A percentile compares a stretch with the other conserved stretches of the same genome.
Evolutionary conservation across 2,888 invertebrate genomes (phyloP).

Genomic region (Nasonia oneida): DNA sequence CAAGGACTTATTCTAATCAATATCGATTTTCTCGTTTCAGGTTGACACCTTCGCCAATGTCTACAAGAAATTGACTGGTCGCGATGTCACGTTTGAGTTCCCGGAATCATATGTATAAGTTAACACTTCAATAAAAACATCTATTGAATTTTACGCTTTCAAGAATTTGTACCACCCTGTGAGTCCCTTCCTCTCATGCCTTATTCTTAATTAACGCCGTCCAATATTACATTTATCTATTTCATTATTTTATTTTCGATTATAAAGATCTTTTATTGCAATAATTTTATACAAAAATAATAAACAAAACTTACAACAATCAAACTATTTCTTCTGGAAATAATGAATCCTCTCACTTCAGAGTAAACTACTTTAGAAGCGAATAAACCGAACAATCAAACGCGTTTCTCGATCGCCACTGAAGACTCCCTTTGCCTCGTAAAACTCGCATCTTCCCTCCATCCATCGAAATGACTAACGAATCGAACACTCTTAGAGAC

Average conservation of each 20-base stretch:
- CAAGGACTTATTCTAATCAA: constrained; percentile 26
- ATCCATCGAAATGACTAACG: not conserved
- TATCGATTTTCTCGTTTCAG: constrained; percentile 82
- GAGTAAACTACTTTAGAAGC: too few relatives aligned
- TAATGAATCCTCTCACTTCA: not conserved
- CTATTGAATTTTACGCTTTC: constrained; percentile 54
- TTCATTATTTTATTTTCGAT: not conserved
- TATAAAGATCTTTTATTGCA: not conserved
- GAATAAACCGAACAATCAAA: too few relatives aligned
- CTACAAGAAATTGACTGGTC: constrained; percentile 99
- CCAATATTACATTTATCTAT: not conserved
- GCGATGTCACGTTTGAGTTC: constrained; percentile 99
- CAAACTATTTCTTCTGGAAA: not conserved
- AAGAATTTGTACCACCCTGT: constrained; percentile 13
- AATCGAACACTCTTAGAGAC: not conserved
- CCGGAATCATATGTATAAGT: constrained; percentile 97
- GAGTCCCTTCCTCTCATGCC: not conserved
- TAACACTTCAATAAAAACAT: constrained; percentile 65
- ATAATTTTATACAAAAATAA: not conserved
- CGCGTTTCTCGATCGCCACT: too few relatives aligned
- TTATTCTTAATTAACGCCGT: not conserved
- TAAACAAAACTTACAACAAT: not conserved
- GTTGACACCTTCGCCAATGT: constrained; percentile 98
- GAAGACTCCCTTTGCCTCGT: not conserved
- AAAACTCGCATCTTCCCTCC: too few relatives aligned